Conservation (phyloP, 2,113 vertebrate genomes). For the Todiramphus saurophagus region DNA sequence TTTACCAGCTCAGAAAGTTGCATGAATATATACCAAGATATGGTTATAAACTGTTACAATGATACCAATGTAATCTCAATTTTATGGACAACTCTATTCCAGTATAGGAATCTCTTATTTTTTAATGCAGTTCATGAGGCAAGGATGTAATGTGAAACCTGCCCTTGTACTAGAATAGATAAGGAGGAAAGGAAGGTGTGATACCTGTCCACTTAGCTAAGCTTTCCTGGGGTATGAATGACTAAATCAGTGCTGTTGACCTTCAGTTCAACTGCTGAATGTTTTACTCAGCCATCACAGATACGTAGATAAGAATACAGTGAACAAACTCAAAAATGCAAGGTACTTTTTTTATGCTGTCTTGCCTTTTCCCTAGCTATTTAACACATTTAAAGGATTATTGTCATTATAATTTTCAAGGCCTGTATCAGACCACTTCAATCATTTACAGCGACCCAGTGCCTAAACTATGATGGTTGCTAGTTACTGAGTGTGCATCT, state of each 20-base stretch:
- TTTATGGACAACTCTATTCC: background rate
- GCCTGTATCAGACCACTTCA: background rate
- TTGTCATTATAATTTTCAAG: background rate
- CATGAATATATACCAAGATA: background rate
- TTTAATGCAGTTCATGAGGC: background rate
- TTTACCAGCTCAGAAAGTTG: background rate
- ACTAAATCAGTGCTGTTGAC: background rate
- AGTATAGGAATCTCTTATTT: background rate
- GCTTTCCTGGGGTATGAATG: background rate
- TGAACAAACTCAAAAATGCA: background rate
- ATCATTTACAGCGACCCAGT: background rate
- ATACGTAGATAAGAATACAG: background rate
- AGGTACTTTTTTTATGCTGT: background rate
- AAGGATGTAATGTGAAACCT: background rate
- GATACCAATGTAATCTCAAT: background rate
- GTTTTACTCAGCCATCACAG: background rate
- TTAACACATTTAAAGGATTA: background rate
- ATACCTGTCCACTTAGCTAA: background rate
- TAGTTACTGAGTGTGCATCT: background rate
- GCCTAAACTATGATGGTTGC: background rate
- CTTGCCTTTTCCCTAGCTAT: background rate
- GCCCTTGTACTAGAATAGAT: background rate
- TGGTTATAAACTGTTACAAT: background rate
- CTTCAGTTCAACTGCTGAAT: background rate
- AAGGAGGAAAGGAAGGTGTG: background rate